Conservation (phyloP, 2,113 vertebrate species). For the Zeus faber region DNA sequence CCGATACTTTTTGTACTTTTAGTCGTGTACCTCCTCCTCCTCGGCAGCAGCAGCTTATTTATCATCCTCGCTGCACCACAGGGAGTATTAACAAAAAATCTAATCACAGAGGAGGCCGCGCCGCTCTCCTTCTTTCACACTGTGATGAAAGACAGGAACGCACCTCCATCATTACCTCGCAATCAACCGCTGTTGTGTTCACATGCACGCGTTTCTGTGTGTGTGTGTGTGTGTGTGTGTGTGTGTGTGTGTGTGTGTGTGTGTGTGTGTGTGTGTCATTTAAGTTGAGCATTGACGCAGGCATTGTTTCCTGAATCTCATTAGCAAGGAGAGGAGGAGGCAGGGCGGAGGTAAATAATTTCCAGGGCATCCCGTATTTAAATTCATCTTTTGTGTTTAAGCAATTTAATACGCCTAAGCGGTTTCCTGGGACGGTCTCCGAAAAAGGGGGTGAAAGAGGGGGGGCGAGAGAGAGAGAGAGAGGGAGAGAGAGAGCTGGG, state of each 20-base stretch:
- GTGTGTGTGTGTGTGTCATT: conserved; percentile 3
- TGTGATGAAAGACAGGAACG: conserved; percentile 39
- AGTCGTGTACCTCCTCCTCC: too few species aligned
- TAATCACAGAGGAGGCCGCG: conserved; percentile 29
- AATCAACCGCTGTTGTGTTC: conserved; percentile 54
- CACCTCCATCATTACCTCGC: conserved; percentile 45
- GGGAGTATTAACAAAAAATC: conserved; percentile 22
- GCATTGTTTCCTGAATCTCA: conserved; percentile 67
- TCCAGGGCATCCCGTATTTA: conserved; percentile 53
- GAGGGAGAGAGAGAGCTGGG: not conserved
- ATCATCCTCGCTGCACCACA: not conserved
- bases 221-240: conserved; percentile 9
- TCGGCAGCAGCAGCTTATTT: too few species aligned
- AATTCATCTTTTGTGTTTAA: conserved; percentile 62
- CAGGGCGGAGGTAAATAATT: conserved; percentile 62
- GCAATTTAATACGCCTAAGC: conserved; percentile 64
- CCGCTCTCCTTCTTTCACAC: conserved; percentile 29
- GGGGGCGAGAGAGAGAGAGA: not conserved
- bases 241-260: conserved; percentile 4
- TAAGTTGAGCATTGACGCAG: conserved; percentile 36
- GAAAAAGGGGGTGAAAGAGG: not conserved
- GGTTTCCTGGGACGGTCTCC: conserved; percentile 38
- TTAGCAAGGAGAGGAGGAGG: too few species aligned
- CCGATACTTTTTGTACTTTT: too few species aligned
- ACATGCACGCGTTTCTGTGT: not conserved